Evolutionary conservation across 2,797 vertebrate genomes (phyloP).

Genomic region (Premnoplex brunnescens): DNA sequence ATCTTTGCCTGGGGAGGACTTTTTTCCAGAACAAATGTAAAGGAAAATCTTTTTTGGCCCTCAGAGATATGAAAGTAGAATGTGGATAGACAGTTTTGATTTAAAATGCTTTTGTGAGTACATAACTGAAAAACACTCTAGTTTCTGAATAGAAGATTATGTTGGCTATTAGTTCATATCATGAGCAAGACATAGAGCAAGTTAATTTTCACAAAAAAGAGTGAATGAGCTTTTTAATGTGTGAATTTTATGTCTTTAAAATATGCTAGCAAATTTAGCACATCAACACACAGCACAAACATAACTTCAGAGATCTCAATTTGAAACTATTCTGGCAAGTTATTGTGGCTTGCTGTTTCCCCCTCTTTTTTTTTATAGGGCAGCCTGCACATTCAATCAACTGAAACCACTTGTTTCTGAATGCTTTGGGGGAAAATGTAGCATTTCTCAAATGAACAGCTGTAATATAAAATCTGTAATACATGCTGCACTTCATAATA

Average conservation of each 20-base stretch:
- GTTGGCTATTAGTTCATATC: background rate
- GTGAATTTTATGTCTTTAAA: background rate
- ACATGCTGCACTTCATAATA: background rate
- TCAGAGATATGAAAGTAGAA: background rate
- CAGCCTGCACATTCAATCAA: background rate
- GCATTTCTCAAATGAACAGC: background rate
- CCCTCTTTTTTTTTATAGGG: background rate
- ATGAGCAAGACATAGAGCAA: background rate
- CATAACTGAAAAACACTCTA: background rate
- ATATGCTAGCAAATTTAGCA: background rate
- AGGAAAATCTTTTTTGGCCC: background rate
- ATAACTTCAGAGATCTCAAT: background rate
- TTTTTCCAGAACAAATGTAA: constrained; percentile 20
- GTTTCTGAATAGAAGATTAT: background rate
- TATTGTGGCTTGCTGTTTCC: background rate
- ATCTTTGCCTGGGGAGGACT: background rate
- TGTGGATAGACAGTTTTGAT: background rate
- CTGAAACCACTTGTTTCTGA: background rate
- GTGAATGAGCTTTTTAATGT: background rate
- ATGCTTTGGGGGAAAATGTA: background rate
- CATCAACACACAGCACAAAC: background rate
- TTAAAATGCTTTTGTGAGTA: background rate
- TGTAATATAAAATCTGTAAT: background rate
- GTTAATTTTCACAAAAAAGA: background rate
- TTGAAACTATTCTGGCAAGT: background rate